Base-by-base conservation (phyloP, 2,888 invertebrate genomes). In the Saturnia pavonia region DNA sequence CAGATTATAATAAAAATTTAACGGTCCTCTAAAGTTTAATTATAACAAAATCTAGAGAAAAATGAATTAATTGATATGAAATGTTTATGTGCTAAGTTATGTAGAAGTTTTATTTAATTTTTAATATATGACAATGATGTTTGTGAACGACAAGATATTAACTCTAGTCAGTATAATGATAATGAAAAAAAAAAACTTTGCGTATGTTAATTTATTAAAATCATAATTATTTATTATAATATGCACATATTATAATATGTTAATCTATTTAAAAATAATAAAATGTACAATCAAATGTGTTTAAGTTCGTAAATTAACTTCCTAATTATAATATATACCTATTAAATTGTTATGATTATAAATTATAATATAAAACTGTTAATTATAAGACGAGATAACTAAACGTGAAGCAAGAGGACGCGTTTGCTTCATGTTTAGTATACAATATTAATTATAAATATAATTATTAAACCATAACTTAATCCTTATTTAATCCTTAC, bases 331-430 rank as follows among this genome's bases (percentile, higher is more conserved):
- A n/a, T n/a, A n/a, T 16, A 70, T 65, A 22, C n/a, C 16, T 51
- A 42, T 11, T 45, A 48, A 66, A 34, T 42, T 71, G 1, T 48
- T 69, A 66, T 67, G 8, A 42, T 66, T 70, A 69, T 51, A n/a
- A n/a, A n/a, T n/a, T n/a, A n/a, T n/a, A n/a, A n/a, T n/a, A n/a
- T n/a, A n/a, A n/a, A n/a, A n/a, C n/a, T n/a, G n/a, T n/a, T 57
- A 57, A 66, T 1, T 67, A 65, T 48, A 71, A 67, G 60, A 45
- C 66, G 72, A 25, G 57, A 69, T 34, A 34, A 72, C 78, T 83
- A 85, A 86, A 87, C 85, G 77, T 86, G 85, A 86, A 88, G 85
- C 91, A 92, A 91, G 92, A 92, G 92, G 92, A 92, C 92, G 91
- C 88, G 75, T 89, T 91, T 91, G 90, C 85, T 88, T 78, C 85